Evolutionary conservation across 2,888 invertebrate genomes (phyloP), one percentile per base, ranked within the genome.

Genomic region (Microlaimidae sp.): DNA sequence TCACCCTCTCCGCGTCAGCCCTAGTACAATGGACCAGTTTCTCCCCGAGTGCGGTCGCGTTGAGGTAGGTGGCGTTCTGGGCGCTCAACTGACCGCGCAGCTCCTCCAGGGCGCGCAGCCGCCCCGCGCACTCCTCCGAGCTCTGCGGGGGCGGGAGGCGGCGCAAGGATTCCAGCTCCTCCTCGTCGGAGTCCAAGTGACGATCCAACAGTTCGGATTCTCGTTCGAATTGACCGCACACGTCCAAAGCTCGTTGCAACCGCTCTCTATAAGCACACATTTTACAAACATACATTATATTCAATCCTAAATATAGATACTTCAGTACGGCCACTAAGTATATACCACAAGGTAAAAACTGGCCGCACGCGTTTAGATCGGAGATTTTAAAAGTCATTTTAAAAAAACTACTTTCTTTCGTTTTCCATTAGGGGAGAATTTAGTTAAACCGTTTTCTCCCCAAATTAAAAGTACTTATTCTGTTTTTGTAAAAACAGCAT

Each of bases 61-160:
- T 85, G 66, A 92, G 92, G 64, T 83, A 89, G 72, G 92, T 92
- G 10, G 88, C 88, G 17, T 86, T 84, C 65, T 84, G 85, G 71
- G 88, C 86, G 82, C 88, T 85, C 1, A 90, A 81, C 64, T 92
- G 92, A 65, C 88, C 89, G 63, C 89, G 80, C 76, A 92, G 83
- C 49, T 79, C 61, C 51, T 53, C 5, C 47, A 52, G 10, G n/a
- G 13, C 60, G 49, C 64, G 59, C 32, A 19, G 13, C 32, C 32
- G 32, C 7, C 17, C 23, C 21, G 13, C 23, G 43, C 21, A n/a
- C 21, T 43, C 43, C n/a, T n/a, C n/a, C n/a, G n/a, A n/a, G n/a
- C n/a, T 38, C 13, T 38, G 38, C 13, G 10, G n/a, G n/a, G 38
- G 38, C 38, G n/a, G 13, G 13, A 38, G 38, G 17, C 17, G 17